Base-by-base conservation (phyloP, 2,113 vertebrate species). In the Xenopus borealis region DNA sequence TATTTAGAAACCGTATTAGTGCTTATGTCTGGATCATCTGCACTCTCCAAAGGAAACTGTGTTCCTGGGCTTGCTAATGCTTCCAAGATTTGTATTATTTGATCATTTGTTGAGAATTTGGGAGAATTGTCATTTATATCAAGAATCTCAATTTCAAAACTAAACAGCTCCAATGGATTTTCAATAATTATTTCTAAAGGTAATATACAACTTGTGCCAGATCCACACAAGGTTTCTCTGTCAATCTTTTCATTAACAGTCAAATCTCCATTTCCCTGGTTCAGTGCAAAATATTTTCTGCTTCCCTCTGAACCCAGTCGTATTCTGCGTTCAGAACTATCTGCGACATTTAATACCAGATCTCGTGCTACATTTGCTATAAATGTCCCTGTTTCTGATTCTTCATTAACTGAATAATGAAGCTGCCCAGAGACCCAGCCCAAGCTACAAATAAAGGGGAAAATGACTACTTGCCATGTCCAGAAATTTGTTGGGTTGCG, bases 311-410 rank as follows among this genome's bases (percentile, higher is more conserved):
- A 92, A 18, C 92, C 87, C 69, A 95, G 89, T 10, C 90, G 90
- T 45, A 96, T 83, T 14, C 93, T 95, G 78, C 93, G 91, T 78
- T 82, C 18, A 16, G 88, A 86, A 65, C 96, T 85, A 46, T 95
- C 94, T 62, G 88, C 83, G 40, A 91, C 81, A 80, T 86, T 83
- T 53, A 96, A 89, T 67, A 92, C 88, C 81, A 98, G 72, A 83
- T 96, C 95, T 78, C 92, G 90, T 4, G 92, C 91, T 79, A 93
- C 83, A n/a, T 92, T 92, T 75, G 90, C 93, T 27, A 96, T 88
- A 75, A 91, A 83, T 64, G 88, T 77, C 7, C 88, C 89, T 66
- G 83, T 78, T 9, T 87, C 88, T 46, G 87, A 80, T 50, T 88
- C 90, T 80, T 94, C 89, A 1, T 87, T 83, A 86, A 89, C 82